Base-by-base conservation (phyloP, 2,113 vertebrate species). In the Poecilia latipinna region DNA sequence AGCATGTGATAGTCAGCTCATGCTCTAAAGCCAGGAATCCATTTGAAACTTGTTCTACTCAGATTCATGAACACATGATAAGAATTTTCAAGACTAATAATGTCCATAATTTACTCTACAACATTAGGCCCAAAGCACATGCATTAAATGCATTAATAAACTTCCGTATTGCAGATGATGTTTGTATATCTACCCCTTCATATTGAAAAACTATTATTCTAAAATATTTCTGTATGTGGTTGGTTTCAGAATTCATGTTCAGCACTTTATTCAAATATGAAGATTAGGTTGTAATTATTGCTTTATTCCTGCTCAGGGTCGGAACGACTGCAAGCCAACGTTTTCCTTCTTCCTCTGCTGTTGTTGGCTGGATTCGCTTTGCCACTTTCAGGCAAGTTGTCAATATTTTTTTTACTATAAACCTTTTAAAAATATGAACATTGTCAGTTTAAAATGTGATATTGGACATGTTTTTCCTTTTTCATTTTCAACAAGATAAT, bases 311-410 rank as follows among this genome's bases (percentile, higher is more conserved):
- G 12, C 15, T 1, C 73, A 89, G 84, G 78, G 32, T 82, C 67
- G 33, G 62, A 75, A 19, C 86, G 70, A 24, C 61, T 54, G 26
- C 31, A 37, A 4, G 65, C 66, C 32, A 70, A 4, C 32, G 12
- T 70, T 67, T 68, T 74, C n/a, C 65, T 86, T 32, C 61, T 90
- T n/a, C 26, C 37, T n/a, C 65, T 89, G 74, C 65, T 87, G 8
- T 22, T 73, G 17, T 15, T 75, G 42, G 17, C 33, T 35, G 74
- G 69, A 60, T 28, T 77, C 37, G 1, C 76, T 33, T 29, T 67
- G 26, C 51, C 66, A 7, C 1, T 66, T 1, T 28, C 37, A 65
- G 76, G 70, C 54, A 75, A 77, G 72, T 60, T 74, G 10, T n/a
- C n/a, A n/a, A n/a, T n/a, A n/a, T n/a, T 8, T 0, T 44, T 44